phyloP scores from a whole-genome alignment of 2,888 invertebrate species.

The Spisula subtruncata region DNA sequence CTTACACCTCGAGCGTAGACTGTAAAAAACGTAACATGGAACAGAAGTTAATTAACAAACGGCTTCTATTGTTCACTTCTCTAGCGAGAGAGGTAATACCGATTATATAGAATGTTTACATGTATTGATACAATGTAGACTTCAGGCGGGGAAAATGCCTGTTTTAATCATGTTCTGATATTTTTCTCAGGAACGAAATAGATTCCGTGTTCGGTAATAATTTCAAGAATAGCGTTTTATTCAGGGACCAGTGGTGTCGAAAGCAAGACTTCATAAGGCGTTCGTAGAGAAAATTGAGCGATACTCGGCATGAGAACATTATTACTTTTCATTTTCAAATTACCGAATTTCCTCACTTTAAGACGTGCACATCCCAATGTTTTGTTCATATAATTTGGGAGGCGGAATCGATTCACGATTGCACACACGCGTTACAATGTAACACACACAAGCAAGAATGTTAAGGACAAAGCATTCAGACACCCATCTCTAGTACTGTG shows the following conservation, averaged over 20 bases:
- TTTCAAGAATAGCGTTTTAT: constrained; percentile 4
- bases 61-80: background rate
- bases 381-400: background rate
- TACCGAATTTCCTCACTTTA: constrained; percentile 6
- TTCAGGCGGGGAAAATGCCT: background rate
- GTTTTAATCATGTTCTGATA: constrained; percentile 6
- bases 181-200: background rate
- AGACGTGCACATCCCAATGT: background rate
- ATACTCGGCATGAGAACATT: background rate
- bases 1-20: background rate
- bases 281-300: constrained; percentile 10
- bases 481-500: too few species aligned
- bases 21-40: background rate
- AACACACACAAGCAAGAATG: background rate
- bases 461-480: too few species aligned
- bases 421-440: too few species aligned
- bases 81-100: background rate
- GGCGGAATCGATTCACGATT: background rate
- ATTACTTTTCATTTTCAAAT: constrained; percentile 19
- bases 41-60: background rate
- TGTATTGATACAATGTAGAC: background rate
- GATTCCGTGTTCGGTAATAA: background rate
- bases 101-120: background rate
- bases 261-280: constrained; percentile 30
- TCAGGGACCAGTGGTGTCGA: background rate